Conservation (phyloP, 2,888 invertebrate genomes). For the Troglohyphantes excavatus region DNA sequence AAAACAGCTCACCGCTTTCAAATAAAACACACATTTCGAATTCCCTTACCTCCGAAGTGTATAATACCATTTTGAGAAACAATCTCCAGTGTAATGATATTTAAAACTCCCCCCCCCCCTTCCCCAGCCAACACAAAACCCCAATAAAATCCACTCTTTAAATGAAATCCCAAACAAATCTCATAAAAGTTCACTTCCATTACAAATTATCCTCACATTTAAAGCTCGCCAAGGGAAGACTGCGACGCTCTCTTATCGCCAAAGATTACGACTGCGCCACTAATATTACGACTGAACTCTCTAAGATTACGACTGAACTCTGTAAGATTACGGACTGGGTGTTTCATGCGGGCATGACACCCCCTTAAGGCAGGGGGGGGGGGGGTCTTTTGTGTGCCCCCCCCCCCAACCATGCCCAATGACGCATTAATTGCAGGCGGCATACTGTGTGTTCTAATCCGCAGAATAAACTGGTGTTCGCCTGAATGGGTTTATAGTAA, state of each 20-base stretch:
- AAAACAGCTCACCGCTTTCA: too few relatives aligned
- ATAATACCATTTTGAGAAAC: too few relatives aligned
- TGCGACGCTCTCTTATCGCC: too few relatives aligned
- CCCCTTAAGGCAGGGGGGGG: neutral
- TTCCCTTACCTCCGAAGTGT: too few relatives aligned
- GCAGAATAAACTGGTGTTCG: neutral
- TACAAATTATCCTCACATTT: slow-evolving; percentile 3
- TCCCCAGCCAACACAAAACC: too few relatives aligned
- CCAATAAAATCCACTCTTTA: neutral
- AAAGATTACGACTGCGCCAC: too few relatives aligned
- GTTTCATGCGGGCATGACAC: slow-evolving; percentile 27
- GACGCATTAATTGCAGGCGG: neutral
- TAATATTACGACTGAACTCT: neutral
- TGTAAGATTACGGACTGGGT: slow-evolving; percentile 30
- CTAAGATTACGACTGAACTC: neutral
- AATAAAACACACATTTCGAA: too few relatives aligned
- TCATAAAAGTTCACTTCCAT: neutral
- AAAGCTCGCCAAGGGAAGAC: neutral
- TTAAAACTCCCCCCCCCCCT: neutral
- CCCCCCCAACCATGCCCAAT: neutral
- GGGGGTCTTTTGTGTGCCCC: neutral
- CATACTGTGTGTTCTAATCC: slow-evolving; percentile 5
- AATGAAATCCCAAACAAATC: slow-evolving; percentile 4
- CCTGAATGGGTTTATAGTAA: neutral
- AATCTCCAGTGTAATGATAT: too few relatives aligned